These are phyloP conservation scores for Capreolus pygargus DNA, from an alignment of 2,113 vertebrate species.

Conservation along the genomic window DNA sequence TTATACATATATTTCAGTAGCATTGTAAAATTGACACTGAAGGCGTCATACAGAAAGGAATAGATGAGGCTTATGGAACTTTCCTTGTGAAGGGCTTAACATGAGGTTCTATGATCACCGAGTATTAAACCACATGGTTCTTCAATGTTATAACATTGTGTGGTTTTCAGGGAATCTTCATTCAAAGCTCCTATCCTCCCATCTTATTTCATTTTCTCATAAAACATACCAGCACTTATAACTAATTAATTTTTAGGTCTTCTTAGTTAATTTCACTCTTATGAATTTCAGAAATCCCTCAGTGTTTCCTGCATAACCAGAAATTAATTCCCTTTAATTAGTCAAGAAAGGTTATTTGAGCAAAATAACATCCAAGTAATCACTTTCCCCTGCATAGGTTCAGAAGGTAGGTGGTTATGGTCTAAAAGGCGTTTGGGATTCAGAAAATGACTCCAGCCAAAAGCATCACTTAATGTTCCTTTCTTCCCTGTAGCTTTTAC, in stretches of 20 bases:
- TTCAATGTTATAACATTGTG: conserved; percentile 34
- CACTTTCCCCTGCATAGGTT: neutral
- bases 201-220: conserved; percentile 16
- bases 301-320: neutral
- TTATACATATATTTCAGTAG: conserved; percentile 7
- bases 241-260: neutral
- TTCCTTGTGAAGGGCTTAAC: conserved; percentile 59
- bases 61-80: conserved; percentile 75
- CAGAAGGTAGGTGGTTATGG: neutral
- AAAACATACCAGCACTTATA: neutral
- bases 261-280: conserved; percentile 29
- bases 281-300: conserved; percentile 27
- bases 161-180: conserved; percentile 47
- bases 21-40: conserved; percentile 64
- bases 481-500: conserved; percentile 26
- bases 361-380: neutral
- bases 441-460: conserved; percentile 21
- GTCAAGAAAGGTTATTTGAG: neutral
- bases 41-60: conserved; percentile 72
- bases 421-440: neutral
- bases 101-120: conserved; percentile 64
- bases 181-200: neutral
- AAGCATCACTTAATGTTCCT: neutral
- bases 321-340: conserved; percentile 35
- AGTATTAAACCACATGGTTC: conserved; percentile 73